Base-by-base conservation (phyloP, 53 echinoderm and acorn worm genomes). In the Pentamera pediparva region DNA sequence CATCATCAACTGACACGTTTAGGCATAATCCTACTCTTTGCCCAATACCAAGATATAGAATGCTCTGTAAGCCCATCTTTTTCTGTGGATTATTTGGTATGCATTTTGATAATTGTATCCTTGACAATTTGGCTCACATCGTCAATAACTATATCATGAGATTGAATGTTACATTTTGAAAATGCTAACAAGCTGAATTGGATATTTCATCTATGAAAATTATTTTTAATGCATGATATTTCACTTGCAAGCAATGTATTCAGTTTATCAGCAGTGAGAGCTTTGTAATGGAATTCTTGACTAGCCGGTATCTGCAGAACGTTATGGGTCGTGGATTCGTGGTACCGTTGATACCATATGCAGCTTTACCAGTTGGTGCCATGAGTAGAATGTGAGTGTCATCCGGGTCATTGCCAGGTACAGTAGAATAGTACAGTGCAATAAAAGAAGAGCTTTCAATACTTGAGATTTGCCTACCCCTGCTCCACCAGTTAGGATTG, bases 201-300 rank as follows among this genome's bases (percentile, higher is more conserved):
- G 82, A 79, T 17, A 87, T 65, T 29, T 87, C 87, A 61, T 81
- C 74, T 25, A 81, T 87, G 37, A 70, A 70, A 2, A 84, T 34
- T 38, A 78, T 32, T 40, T 85, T 79, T 18, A 79, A 32, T 18
- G 6, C 19, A 32, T 12, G 25, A 31, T 65, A 49, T 65, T 82
- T 82, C 11, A 28, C 45, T 62, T 35, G 27, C 26, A 65, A 9
- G 31, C 59, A 54, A 32, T 63, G n/a, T n/a, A 56, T 76, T 75
- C 12, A 84, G 73, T 13, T 53, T 59, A 24, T 71, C 59, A 47
- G 45, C 29, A 6, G 33, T 39, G 7, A 77, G 35, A 33, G 83
- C 39, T 38, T 69, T 76, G 60, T 86, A 86, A 4, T 59, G 29
- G 53, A 77, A 63, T 5, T 56, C 54, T 50, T 82, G 82, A 40